Conservation (phyloP, 2,888 invertebrate genomes). For the Beris morrisii region DNA sequence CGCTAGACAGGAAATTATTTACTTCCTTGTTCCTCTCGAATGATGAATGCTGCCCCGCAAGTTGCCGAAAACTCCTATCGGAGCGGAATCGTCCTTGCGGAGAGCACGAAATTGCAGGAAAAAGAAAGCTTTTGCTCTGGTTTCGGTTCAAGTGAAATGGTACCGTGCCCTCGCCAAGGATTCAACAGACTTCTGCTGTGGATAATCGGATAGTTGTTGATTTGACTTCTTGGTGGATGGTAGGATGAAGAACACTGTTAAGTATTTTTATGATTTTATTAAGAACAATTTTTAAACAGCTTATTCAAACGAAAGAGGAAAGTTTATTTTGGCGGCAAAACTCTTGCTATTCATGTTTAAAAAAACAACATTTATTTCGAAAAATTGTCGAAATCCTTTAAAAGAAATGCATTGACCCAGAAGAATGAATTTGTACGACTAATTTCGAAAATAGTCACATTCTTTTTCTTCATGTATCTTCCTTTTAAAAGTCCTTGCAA, state of each 20-base stretch:
- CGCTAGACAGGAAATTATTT: conserved; percentile 36
- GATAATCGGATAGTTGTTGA: conserved; percentile 24
- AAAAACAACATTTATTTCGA: no score
- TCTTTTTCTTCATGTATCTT: no score
- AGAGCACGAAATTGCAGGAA: conserved; percentile 37
- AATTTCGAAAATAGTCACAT: no score
- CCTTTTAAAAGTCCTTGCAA: no score
- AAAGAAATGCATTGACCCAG: no score
- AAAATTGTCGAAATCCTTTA: no score
- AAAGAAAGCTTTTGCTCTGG: conserved; percentile 27
- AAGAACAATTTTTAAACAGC: no score
- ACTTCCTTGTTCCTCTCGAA: conserved; percentile 34
- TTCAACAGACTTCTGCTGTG: conserved; percentile 7
- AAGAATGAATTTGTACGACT: no score
- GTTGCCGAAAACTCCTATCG: not conserved
- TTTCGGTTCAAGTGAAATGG: not conserved
- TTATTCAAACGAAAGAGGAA: no score
- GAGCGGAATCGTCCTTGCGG: conserved; percentile 4
- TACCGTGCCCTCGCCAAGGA: not conserved
- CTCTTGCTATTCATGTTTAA: no score
- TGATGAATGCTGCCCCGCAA: conserved; percentile 12
- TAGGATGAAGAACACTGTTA: not conserved
- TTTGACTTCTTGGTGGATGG: conserved; percentile 3
- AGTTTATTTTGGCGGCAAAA: no score
- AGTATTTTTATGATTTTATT: no score